phyloP scores from a whole-genome alignment of 2,888 invertebrate genomes.

The Eupithecia centaureata region DNA sequence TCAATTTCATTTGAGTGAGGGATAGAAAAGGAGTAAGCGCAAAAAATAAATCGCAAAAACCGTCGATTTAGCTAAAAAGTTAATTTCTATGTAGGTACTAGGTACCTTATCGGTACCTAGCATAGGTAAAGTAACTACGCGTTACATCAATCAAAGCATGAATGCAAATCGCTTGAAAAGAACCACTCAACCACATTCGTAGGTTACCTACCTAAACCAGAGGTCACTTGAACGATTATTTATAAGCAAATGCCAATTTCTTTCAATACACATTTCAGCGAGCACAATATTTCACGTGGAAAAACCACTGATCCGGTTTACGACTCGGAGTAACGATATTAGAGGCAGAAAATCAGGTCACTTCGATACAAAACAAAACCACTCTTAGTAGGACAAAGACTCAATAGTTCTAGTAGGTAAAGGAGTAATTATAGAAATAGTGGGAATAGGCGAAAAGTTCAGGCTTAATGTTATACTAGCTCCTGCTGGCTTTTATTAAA shows the following conservation, averaged over 20 bases:
- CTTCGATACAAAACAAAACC: not conserved
- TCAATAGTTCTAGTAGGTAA: not conserved
- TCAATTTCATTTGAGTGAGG: too few relatives aligned
- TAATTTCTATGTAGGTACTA: not conserved
- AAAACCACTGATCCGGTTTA: slow-evolving; percentile 8
- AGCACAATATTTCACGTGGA: slow-evolving; percentile 6
- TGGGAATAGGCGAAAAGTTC: not conserved
- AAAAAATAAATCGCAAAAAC: too few relatives aligned
- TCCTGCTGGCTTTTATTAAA: not conserved
- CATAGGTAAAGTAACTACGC: not conserved
- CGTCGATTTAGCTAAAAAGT: not conserved
- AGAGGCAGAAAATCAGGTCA: slow-evolving; percentile 6
- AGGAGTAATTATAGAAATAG: not conserved
- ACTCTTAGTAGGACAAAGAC: not conserved
- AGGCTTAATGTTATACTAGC: not conserved
- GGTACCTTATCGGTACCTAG: not conserved
- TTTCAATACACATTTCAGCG: slow-evolving; percentile 10
- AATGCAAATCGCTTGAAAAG: not conserved
- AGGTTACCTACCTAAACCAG: not conserved
- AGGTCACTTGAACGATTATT: not conserved
- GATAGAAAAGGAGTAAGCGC: too few relatives aligned
- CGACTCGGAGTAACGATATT: not conserved
- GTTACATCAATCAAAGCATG: slow-evolving; percentile 1
- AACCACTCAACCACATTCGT: not conserved
- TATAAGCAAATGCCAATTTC: not conserved